Base-by-base conservation (phyloP, 2,888 invertebrate species). In the Zeuzera pyrina region DNA sequence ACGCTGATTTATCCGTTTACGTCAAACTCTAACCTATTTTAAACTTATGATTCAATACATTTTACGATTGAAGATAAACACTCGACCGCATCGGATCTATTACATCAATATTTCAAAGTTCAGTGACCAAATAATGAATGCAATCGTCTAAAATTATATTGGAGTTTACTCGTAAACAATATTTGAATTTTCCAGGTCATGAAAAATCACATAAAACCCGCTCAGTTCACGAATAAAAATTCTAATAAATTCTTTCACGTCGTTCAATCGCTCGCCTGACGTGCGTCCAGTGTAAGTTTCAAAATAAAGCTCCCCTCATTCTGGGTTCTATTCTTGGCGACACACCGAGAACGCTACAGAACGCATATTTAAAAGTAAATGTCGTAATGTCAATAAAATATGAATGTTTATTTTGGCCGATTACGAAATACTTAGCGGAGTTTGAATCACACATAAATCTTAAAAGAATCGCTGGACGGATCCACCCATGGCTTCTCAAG, bases 361-460 rank as follows among this genome's bases (percentile, higher is more conserved):
- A 51, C 56, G 47, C 50, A 57, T 61, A 59, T 59, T 66, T 60
- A 55, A 63, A 68, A 57, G 63, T 54, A 54, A 66, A 66, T 78
- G 77, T 79, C 74, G 76, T 76, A 79, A 79, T 70, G 68, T 71
- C 72, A 76, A 79, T 79, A 76, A 78, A 76, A 73, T 74, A 73
- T 73, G 63, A 68, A 70, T 55, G 70, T 74, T 78, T 83, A 83
- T 83, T 81, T 78, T 71, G 58, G 68, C 62, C 52, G 71, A 71
- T 81, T 79, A 77, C 74, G 74, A 78, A 74, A 81, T 65, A 56
- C 63, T 63, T 60, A 64, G 57, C 57, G 51, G 51, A 53, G 52
- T 49, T 60, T 54, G 57, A 57, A 61, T 64, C 59, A 51, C 52
- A 41, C 39, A 67, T 74, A 68, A 70, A 77, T 77, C 70, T 76